Evolutionary conservation across 2,888 invertebrate species (phyloP).

Genomic region (Zaprionus bogoriensis): DNA sequence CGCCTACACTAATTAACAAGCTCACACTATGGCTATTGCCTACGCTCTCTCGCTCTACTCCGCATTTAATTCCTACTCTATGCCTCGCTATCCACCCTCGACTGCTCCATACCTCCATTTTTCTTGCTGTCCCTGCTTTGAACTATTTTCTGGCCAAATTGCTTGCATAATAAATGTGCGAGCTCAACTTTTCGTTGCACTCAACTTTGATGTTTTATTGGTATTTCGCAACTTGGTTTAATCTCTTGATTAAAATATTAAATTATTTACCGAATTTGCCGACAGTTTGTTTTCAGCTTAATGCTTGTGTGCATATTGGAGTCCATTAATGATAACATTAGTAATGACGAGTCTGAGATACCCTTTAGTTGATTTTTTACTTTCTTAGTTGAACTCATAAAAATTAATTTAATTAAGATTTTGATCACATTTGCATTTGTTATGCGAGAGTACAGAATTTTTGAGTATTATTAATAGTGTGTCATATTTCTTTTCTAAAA

Average conservation of each 20-base stretch:
- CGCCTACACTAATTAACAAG: neutral
- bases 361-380: too few relatives aligned
- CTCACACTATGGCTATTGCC: neutral
- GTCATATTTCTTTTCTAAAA: too few relatives aligned
- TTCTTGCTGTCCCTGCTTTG: conserved; percentile 18
- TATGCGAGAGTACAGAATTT: too few relatives aligned
- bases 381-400: too few relatives aligned
- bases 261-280: neutral
- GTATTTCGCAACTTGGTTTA: neutral
- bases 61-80: neutral
- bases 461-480: too few relatives aligned
- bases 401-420: too few relatives aligned
- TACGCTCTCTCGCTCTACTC: neutral
- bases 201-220: conserved; percentile 6
- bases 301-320: too few relatives aligned
- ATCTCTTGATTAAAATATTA: neutral
- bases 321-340: too few relatives aligned
- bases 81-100: neutral
- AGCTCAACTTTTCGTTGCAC: conserved; percentile 12
- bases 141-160: conserved; percentile 7
- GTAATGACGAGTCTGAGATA: too few relatives aligned
- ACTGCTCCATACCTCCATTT: neutral
- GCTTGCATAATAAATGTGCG: conserved; percentile 17
- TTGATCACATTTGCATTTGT: too few relatives aligned
- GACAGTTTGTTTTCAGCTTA: neutral